Base-by-base conservation (phyloP, 2,888 invertebrate species). In the Spodoptera picta region DNA sequence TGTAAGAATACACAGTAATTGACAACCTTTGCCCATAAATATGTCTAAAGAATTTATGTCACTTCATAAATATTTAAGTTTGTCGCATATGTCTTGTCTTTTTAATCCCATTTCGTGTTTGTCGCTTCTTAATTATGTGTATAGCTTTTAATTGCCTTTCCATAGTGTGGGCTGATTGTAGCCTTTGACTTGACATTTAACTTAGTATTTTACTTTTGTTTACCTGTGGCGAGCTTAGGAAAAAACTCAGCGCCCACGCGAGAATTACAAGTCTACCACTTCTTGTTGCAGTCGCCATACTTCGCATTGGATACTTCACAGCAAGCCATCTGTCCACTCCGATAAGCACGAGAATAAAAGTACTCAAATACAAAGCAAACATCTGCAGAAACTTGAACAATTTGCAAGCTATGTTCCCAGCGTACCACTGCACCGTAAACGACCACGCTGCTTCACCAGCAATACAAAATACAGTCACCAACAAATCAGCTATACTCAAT, bases 401-500 rank as follows among this genome's bases (percentile, higher is more conserved):
- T 91, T 98, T 98, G 89, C 98, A 98, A 48, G 96, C 95, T 10
- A 96, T 87, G 82, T 97, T 97, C 2, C 97, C 97, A 12, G 97
- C 97, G 51, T 96, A 91, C 98, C 98, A 98, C 69, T 97, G 96
- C 0, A 98, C 97, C 0, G 97, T 96, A 59, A 96, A 97, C 47
- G 96, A 96, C 98, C 98, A 98, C 0, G 96, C 95, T 0, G 97
- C 97, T 81, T 98, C 98, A 0, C 97, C 97, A 4, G 96, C 96
- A 69, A 98, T 96, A 85, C 98, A 98, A 88, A 97, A 97, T 51
- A 97, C 92, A 0, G 98, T 97, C 5, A 98, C 98, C 31, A 98
- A 90, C 14, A 98, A 93, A 90, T 98, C 98, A 1, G 98, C 97
- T 54, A 97, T 95, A 12, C 97, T 97, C n/a, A 98, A 92, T 84